Base-by-base conservation (phyloP, 2,797 vertebrate genomes). In the Spatula clypeata region DNA sequence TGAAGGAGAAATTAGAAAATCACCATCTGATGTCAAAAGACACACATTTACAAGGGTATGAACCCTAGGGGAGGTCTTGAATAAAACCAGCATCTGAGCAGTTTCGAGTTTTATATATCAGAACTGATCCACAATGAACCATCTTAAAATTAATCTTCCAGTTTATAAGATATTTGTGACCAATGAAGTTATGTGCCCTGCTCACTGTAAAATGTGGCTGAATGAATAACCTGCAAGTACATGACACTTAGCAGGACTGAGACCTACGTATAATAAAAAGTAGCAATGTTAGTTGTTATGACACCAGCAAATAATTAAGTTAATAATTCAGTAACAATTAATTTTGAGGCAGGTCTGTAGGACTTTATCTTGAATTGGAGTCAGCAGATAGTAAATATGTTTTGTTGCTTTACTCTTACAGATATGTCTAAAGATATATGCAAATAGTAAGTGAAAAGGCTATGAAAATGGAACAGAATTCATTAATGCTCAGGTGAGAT, bases 1-100 rank as follows among this genome's bases (percentile, higher is more conserved):
- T 71, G 61, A 86, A 71, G 16, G 24, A 86, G 45, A 81, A 91
- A 89, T 69, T 55, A 66, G 38, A 66, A 91, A 91, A 92, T 8
- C 42, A 85, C 36, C 53, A 94, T 10, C 15, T 93, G 60, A 17
- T 57, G 17, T 69, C 57, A 65, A 34, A 77, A 82, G 47, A 74
- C 0, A 0, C 31, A 27, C 26, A 23, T 6, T 13, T 60, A 27
- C 17, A 8, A 34, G 20, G 34, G 12, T 49, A 58, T 81, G 69
- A 74, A 88, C 14, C 12, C 29, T 26, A 7, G 23, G 6, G 16
- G 47, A 66, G 1, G 0, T 55, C 55, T 64, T 79, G 34, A 87
- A 70, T 53, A 38, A 86, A 73, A 72, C 32, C 23, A 6, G 40
- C 69, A 42, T 31, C 31, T 66, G 45, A 89, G 17, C 34, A 51